Evolutionary conservation across 2,888 invertebrate genomes (phyloP).

Genomic region (Camptogramma bilineatum): DNA sequence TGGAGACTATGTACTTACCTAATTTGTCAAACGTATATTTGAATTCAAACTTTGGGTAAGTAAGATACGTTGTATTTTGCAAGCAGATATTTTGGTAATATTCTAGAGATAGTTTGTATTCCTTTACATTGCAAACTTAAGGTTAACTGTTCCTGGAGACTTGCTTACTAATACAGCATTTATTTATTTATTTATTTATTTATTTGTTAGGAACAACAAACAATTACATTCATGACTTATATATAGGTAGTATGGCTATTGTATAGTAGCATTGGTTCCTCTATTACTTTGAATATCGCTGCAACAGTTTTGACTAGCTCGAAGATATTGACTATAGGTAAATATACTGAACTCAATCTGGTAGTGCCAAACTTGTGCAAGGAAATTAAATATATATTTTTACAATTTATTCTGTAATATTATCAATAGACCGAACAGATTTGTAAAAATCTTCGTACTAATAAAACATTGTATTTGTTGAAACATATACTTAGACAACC

Average conservation of each 20-base stretch:
- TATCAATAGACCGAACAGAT: too few species aligned
- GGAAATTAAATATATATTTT: neutral
- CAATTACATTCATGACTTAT: too few species aligned
- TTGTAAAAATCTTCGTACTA: too few species aligned
- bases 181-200: too few species aligned
- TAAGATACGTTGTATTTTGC: neutral
- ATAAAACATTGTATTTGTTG: too few species aligned
- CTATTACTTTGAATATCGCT: neutral
- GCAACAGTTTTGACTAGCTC: neutral
- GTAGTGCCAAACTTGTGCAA: neutral
- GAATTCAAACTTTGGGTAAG: too few species aligned
- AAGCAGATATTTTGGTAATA: neutral
- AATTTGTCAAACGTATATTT: too few species aligned
- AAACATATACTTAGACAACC: too few species aligned
- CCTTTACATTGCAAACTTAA: neutral
- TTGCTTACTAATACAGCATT: neutral
- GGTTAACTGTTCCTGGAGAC: neutral
- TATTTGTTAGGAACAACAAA: too few species aligned
- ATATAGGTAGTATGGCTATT: too few species aligned
- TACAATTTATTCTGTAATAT: too few species aligned
- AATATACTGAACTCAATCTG: neutral
- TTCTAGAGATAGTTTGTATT: neutral
- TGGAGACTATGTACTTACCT: too few species aligned
- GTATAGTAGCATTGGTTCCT: conserved; percentile 1
- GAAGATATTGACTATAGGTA: neutral